Percentiles rank a stretch among this genome's conserved stretches.
Evolutionary conservation across 2,888 invertebrate species (phyloP).

Genomic region (Lypha dubia): DNA sequence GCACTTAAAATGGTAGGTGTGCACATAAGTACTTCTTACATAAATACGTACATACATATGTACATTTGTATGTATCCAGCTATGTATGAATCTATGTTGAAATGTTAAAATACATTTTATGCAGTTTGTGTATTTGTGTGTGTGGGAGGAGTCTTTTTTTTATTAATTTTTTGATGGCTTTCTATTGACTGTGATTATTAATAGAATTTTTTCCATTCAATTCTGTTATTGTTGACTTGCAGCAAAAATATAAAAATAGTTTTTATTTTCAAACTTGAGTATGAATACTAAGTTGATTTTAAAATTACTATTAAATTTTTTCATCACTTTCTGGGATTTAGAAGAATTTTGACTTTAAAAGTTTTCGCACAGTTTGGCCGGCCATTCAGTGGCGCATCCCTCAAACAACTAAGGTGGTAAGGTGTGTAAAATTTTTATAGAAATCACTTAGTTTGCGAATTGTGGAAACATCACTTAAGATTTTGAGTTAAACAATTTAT

Average conservation of each 20-base stretch:
- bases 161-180: slow-evolving; percentile 16
- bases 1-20: slow-evolving; percentile 60
- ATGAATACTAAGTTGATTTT: not conserved
- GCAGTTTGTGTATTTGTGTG: slow-evolving; percentile 29
- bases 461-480: too few relatives aligned
- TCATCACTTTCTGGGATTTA: too few relatives aligned
- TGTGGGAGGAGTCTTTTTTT: slow-evolving; percentile 63
- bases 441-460: too few relatives aligned
- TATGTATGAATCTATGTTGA: not conserved
- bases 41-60: slow-evolving; percentile 6
- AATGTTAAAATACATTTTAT: not conserved
- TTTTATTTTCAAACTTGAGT: not conserved
- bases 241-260: slow-evolving; percentile 45
- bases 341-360: too few relatives aligned
- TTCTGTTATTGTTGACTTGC: slow-evolving; percentile 26
- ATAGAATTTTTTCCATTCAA: slow-evolving; percentile 47
- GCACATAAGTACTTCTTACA: not conserved
- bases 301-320: not conserved
- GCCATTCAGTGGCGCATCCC: too few relatives aligned
- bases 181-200: slow-evolving; percentile 34
- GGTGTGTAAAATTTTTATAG: too few relatives aligned
- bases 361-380: too few relatives aligned
- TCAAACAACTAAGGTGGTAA: too few relatives aligned
- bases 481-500: too few relatives aligned
- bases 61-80: not conserved